Evolutionary conservation across 2,113 vertebrate genomes (phyloP).

Genomic region (Eptatretus burgeri): DNA sequence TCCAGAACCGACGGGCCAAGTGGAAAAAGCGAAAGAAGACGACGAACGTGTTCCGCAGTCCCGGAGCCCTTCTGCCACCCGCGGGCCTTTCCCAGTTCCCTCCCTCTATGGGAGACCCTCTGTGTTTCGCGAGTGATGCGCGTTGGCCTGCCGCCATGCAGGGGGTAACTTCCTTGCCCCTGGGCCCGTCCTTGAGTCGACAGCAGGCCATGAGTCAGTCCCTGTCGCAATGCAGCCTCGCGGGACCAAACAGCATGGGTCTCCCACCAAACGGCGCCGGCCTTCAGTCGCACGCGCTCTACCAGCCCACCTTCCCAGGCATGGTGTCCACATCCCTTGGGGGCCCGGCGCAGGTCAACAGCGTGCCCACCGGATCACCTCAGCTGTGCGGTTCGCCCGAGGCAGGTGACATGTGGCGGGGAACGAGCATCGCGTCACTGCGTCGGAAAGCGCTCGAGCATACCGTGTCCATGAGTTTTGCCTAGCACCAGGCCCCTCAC

Average conservation of each 20-base stretch:
- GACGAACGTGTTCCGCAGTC: conserved; percentile 69
- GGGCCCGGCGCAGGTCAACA: conserved; percentile 43
- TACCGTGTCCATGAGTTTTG: conserved; percentile 98
- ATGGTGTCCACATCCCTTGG: conserved; percentile 74
- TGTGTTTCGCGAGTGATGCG: conserved; percentile 83
- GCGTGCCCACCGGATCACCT: conserved; percentile 30
- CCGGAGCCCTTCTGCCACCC: conserved; percentile 64
- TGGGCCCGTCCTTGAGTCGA: conserved; percentile 49
- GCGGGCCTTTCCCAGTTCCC: conserved; percentile 58
- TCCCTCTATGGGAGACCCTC: conserved; percentile 76
- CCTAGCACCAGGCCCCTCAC: conserved; percentile 23
- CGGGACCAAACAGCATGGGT: conserved; percentile 64
- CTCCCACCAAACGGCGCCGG: conserved; percentile 67
- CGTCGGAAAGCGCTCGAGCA: conserved; percentile 93
- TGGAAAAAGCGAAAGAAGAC: conserved; percentile 99
- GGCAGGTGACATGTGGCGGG: conserved; percentile 90
- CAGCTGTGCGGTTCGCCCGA: conserved; percentile 89
- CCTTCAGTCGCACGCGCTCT: conserved; percentile 63
- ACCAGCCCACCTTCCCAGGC: conserved; percentile 72
- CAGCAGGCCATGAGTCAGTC: conserved; percentile 77
- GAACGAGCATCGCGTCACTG: conserved; percentile 84
- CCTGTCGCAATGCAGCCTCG: conserved; percentile 74
- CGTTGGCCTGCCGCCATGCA: conserved; percentile 75
- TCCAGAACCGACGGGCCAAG: conserved; percentile 78
- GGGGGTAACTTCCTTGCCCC: conserved; percentile 58